A percentile compares a stretch with the other conserved stretches of the same genome.
Conservation (phyloP, 1,140 invertebrate genomes). For the Caenorhabditis remanei region DNA sequence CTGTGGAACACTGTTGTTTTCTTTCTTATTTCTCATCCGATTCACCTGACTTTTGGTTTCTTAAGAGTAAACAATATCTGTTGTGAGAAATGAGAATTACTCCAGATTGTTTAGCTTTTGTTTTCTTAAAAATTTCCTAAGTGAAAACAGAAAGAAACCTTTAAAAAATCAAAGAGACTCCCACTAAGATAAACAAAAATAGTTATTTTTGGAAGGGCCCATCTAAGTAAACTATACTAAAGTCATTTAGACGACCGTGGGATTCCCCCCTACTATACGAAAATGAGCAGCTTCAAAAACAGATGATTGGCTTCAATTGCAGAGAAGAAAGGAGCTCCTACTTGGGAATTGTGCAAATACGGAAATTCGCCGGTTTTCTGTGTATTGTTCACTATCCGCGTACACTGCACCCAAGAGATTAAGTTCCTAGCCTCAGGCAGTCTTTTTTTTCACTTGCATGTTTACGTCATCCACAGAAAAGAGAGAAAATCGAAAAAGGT, state of each 20-base stretch:
- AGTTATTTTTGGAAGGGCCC: neutral
- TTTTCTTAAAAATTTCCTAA: neutral
- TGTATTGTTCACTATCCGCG: slow-evolving; percentile 14
- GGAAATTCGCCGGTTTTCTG: neutral
- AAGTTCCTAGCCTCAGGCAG: neutral
- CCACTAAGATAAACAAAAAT: neutral
- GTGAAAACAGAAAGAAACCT: neutral
- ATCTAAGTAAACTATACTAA: neutral
- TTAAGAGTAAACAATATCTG: neutral
- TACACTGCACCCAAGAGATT: neutral
- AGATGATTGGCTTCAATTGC: slow-evolving; percentile 54
- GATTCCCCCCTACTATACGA: slow-evolving; percentile 1
- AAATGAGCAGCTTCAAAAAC: slow-evolving; percentile 37
- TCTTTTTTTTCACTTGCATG: neutral
- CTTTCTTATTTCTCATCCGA: neutral
- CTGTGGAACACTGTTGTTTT: neutral
- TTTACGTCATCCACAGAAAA: neutral
- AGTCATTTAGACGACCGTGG: neutral
- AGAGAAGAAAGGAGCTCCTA: neutral
- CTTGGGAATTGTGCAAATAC: slow-evolving; percentile 1
- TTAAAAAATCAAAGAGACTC: neutral
- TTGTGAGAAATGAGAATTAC: neutral
- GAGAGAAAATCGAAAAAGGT: no score
- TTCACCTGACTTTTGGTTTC: neutral
- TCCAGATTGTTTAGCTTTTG: neutral